phyloP scores from a whole-genome alignment of 2,888 invertebrate genomes.

The Ophonus ardosiacus region DNA sequence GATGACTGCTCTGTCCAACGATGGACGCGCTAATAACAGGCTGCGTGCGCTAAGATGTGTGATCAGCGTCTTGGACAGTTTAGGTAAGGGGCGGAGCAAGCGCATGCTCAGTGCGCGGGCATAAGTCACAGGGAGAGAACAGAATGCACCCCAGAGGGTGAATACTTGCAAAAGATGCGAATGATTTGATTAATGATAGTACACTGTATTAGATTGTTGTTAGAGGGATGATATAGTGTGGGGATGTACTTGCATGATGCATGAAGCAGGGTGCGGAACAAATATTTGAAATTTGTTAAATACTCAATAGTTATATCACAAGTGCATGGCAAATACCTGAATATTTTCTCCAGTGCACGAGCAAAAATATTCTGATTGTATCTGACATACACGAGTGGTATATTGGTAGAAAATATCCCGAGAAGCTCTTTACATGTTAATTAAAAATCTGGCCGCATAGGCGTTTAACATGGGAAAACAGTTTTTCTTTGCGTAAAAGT shows the following conservation, averaged over 20 bases:
- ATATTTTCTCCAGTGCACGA: too few relatives aligned
- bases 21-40: slow-evolving; percentile 75
- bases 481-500: too few relatives aligned
- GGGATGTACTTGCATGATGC: neutral
- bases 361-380: too few relatives aligned
- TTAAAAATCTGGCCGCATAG: too few relatives aligned
- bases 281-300: too few relatives aligned
- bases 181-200: neutral
- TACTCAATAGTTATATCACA: too few relatives aligned
- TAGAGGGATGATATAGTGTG: too few relatives aligned
- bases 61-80: slow-evolving; percentile 70
- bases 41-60: slow-evolving; percentile 70
- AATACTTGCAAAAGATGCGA: neutral
- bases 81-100: slow-evolving; percentile 71
- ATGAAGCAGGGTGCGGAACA: neutral
- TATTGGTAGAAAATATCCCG: too few relatives aligned
- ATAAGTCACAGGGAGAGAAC: slow-evolving; percentile 66
- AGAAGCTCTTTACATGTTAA: too few relatives aligned
- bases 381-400: too few relatives aligned
- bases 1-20: slow-evolving; percentile 51
- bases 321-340: too few relatives aligned
- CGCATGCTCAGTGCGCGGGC: slow-evolving; percentile 73
- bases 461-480: too few relatives aligned
- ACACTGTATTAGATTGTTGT: neutral
- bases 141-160: neutral